These are phyloP conservation scores for Smutsia temminckii DNA, from an alignment of 2,797 vertebrate genomes.

Conservation along the genomic window DNA sequence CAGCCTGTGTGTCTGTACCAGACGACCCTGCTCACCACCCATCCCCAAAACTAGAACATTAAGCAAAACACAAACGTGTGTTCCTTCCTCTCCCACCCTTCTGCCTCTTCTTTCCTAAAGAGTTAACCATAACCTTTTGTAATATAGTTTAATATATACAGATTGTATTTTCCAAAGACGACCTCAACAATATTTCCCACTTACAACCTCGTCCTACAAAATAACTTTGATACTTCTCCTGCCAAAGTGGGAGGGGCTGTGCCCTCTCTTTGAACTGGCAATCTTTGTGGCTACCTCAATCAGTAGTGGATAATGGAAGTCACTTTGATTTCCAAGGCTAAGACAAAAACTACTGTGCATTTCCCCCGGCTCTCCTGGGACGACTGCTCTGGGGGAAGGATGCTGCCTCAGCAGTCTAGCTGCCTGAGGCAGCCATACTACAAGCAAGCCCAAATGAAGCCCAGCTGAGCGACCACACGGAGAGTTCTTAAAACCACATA, in stretches of 20 bases:
- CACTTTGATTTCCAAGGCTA: neutral
- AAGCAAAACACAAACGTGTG: neutral
- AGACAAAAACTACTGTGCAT: neutral
- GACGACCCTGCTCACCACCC: neutral
- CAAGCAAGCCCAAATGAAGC: neutral
- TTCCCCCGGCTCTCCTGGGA: neutral
- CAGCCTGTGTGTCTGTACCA: too few species aligned
- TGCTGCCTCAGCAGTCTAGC: too few species aligned
- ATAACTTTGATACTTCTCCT: neutral
- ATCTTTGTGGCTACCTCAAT: neutral
- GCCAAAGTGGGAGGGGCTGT: neutral
- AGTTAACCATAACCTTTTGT: neutral
- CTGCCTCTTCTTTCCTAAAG: neutral
- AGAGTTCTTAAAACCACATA: neutral
- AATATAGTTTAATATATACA: neutral
- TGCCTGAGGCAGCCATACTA: neutral
- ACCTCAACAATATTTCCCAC: neutral
- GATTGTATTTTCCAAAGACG: neutral
- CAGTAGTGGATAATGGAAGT: neutral
- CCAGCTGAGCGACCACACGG: neutral
- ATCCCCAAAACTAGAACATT: neutral
- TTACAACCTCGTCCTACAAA: neutral
- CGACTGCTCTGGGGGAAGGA: neutral
- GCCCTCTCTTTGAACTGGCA: neutral
- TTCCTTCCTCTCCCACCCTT: neutral